phyloP scores from a whole-genome alignment of 1,140 invertebrate genomes.

The Drosophila seguyi region DNA sequence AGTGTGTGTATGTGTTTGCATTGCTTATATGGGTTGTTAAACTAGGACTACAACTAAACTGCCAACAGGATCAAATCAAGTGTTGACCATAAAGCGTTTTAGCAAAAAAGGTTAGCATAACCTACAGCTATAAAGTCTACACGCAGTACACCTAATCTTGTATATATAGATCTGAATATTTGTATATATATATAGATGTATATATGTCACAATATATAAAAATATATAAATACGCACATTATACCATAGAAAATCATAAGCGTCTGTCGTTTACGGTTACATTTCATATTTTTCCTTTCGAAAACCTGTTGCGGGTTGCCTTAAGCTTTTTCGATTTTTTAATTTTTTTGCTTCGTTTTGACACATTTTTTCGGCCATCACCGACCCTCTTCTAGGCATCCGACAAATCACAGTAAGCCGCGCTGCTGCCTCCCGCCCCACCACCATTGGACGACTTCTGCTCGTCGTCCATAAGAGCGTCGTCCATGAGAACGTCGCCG shows the following conservation, averaged over 20 bases:
- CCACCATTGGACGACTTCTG: slow-evolving; percentile 52
- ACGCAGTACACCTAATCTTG: slow-evolving; percentile 36
- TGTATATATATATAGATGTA: slow-evolving; percentile 30
- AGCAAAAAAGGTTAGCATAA: slow-evolving; percentile 55
- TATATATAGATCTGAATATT: slow-evolving; percentile 37
- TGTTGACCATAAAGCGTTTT: slow-evolving; percentile 49
- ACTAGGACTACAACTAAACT: slow-evolving; percentile 64
- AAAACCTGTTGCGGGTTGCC: slow-evolving; percentile 16
- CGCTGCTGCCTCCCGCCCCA: slow-evolving; percentile 28
- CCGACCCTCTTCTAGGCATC: slow-evolving; percentile 65
- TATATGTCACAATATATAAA: slow-evolving; percentile 21
- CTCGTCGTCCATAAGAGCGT: slow-evolving; percentile 73
- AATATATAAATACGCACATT: slow-evolving; percentile 57
- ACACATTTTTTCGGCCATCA: slow-evolving; percentile 48
- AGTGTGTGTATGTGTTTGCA: slow-evolving; percentile 31
- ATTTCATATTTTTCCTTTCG: slow-evolving; percentile 41
- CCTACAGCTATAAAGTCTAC: slow-evolving; percentile 38
- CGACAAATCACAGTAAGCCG: slow-evolving; percentile 75
- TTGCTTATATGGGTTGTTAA: slow-evolving; percentile 63
- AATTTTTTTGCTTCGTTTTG: slow-evolving; percentile 44
- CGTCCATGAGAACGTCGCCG: slow-evolving; percentile 53
- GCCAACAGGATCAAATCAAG: slow-evolving; percentile 57
- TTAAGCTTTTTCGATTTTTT: slow-evolving; percentile 27
- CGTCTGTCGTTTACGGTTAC: slow-evolving; percentile 77
- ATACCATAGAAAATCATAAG: slow-evolving; percentile 71